Evolutionary conservation across 64 coral and sea anemone genomes (phyloP).

Genomic region (Trachythela sp.): DNA sequence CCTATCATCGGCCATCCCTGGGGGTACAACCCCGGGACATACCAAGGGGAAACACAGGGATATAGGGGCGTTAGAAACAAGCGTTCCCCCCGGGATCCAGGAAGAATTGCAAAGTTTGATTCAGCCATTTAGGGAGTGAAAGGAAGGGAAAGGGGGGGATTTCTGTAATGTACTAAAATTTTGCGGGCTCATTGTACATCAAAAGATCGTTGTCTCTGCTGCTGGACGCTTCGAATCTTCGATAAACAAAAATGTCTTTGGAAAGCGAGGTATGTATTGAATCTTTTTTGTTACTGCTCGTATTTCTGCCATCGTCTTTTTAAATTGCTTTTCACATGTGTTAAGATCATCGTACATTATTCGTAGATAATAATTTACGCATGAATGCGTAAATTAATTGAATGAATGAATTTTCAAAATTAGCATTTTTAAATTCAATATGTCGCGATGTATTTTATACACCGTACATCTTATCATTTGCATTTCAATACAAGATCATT

Average conservation of each 20-base stretch:
- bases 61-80: neutral
- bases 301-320: no score
- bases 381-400: no score
- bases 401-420: no score
- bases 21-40: neutral
- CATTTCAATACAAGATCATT: neutral
- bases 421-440: no score
- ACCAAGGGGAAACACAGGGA: neutral
- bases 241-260: neutral
- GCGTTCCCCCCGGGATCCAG: neutral
- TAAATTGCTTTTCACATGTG: no score
- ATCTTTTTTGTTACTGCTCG: no score
- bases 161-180: neutral
- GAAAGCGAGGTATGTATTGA: neutral
- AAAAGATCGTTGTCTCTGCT: no score
- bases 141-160: neutral
- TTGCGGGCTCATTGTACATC: neutral
- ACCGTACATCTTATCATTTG: no score
- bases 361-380: no score
- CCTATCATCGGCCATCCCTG: neutral
- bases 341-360: no score
- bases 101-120: neutral
- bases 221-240: neutral
- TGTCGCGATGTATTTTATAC: no score
- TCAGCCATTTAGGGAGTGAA: neutral